Percentiles rank a stretch among this genome's conserved stretches.
Conservation (phyloP, 2,888 invertebrate genomes). For the Idaea straminata region DNA sequence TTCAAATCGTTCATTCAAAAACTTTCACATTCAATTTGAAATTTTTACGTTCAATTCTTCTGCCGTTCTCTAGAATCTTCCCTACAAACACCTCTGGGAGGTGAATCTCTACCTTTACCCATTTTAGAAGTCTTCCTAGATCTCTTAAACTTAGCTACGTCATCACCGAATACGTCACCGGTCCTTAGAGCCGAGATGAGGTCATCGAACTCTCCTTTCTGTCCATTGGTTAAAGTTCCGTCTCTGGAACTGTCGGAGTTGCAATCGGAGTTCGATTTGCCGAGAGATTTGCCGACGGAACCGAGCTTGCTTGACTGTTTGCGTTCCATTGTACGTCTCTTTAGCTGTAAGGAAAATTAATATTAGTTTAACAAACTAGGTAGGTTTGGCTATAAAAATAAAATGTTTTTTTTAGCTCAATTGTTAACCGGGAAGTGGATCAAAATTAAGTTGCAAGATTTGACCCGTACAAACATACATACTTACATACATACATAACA, state of each 20-base stretch:
- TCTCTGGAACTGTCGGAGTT: slow-evolving; percentile 62
- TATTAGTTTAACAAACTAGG: not conserved
- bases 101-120: slow-evolving; percentile 69
- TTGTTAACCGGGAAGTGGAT: no score
- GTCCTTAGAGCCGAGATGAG: slow-evolving; percentile 96
- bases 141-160: slow-evolving; percentile 91
- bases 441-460: no score
- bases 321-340: slow-evolving; percentile 92
- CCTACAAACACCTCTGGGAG: slow-evolving; percentile 62
- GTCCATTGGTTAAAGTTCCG: slow-evolving; percentile 64
- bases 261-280: slow-evolving; percentile 81
- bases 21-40: not conserved
- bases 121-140: slow-evolving; percentile 71
- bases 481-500: no score
- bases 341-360: slow-evolving; percentile 73
- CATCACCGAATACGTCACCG: slow-evolving; percentile 97
- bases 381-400: no score
- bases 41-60: slow-evolving; percentile 55
- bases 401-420: no score
- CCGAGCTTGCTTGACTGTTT: slow-evolving; percentile 90
- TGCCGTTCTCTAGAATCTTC: slow-evolving; percentile 74
- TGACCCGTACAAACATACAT: no score
- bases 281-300: slow-evolving; percentile 86
- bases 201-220: slow-evolving; percentile 96
- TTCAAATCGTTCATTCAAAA: not conserved